Base-by-base conservation (phyloP, 1,140 invertebrate genomes). In the Euschistus heros region DNA sequence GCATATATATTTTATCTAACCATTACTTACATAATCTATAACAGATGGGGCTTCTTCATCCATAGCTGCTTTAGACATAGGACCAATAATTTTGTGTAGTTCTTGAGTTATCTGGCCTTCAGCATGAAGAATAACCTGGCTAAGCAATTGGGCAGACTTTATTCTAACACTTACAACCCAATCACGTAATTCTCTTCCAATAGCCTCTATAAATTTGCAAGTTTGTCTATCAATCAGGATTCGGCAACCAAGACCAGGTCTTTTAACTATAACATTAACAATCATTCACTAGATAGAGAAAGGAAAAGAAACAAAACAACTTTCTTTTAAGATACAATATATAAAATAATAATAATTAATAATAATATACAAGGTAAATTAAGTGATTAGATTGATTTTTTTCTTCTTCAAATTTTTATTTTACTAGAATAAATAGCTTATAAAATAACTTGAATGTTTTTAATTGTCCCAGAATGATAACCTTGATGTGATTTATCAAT, bases 161-260 rank as follows among this genome's bases (percentile, higher is more conserved):
- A 88, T 72, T 70, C 86, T 78, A 15, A 87, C 80, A 69, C 85
- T 82, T 8, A 76, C 76, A 63, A 86, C 80, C 89, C 89, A 92
- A 74, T 89, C 84, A 4, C 73, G 71, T 0, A 90, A 75, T 72
- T 92, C 89, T 4, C 76, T 74, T n/a, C 79, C 72, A 55, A 91
- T 78, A 8, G 82, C 83, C 52, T 78, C 76, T 5, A 88, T 69
- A 22, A 91, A 78, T 72, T 86, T 88, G 22, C 80, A 79, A 27
- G 87, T 73, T 70, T 87, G 80, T 69, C 85, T 80, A 69, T 86
- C 82, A 4, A 86, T 82, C 67, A 92, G 74, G 3, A 79, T 78
- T 5, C 89, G 78, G 73, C 89, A 91, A 15, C 89, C 89, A 17
- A 91, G 75, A 69, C 85, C 87, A 14, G 88, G 87, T 46, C 87